phyloP scores from a whole-genome alignment of 2,797 vertebrate genomes.

The Chelon labrosus region DNA sequence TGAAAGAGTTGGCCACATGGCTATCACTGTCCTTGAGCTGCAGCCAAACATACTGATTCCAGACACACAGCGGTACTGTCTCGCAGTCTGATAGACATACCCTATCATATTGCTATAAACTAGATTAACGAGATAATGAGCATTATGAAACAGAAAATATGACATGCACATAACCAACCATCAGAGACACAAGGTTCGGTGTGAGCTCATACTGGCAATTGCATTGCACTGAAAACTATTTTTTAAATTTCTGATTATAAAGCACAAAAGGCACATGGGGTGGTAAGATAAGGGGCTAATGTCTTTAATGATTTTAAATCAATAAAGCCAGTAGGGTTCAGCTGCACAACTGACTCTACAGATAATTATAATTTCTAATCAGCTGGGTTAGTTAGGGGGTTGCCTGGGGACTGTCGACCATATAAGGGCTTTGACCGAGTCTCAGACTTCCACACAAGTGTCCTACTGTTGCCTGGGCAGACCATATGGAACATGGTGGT shows the following conservation, averaged over 20 bases:
- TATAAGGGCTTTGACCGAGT: neutral
- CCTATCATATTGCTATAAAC: slow-evolving; percentile 49
- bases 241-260: neutral
- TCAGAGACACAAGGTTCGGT: no score
- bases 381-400: neutral
- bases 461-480: slow-evolving; percentile 2
- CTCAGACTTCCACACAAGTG: neutral
- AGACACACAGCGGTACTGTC: slow-evolving; percentile 53
- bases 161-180: no score
- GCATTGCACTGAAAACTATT: no score
- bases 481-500: neutral
- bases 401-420: neutral
- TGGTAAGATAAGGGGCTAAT: neutral
- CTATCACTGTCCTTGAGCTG: slow-evolving; percentile 62
- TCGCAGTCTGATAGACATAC: slow-evolving; percentile 39
- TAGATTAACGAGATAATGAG: slow-evolving; percentile 21
- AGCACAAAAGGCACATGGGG: neutral
- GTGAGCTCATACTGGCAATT: neutral
- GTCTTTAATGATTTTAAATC: neutral
- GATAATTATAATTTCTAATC: neutral
- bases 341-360: no score
- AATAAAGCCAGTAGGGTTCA: neutral
- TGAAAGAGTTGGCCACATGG: slow-evolving; percentile 62
- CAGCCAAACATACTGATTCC: slow-evolving; percentile 69
- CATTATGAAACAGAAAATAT: slow-evolving; percentile 4